These are phyloP conservation scores for Tachysurus fulvidraco DNA, from an alignment of 2,113 vertebrate species.

Conservation along the genomic window DNA sequence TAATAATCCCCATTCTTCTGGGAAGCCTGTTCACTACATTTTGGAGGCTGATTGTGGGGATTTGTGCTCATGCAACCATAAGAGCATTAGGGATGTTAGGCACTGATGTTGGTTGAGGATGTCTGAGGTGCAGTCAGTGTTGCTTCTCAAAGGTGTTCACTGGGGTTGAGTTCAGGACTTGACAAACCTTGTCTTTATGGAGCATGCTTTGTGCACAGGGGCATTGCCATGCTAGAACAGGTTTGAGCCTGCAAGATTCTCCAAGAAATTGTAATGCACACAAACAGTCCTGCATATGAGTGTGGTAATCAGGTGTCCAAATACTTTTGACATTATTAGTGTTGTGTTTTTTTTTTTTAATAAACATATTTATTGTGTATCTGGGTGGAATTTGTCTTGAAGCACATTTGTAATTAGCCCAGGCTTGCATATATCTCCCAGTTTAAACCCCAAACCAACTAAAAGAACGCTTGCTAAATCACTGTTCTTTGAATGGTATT, in stretches of 20 bases:
- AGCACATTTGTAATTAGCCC: neutral
- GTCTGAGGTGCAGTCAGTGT: neutral
- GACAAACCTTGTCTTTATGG: neutral
- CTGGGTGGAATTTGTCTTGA: neutral
- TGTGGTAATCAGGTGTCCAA: neutral
- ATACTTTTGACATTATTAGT: neutral
- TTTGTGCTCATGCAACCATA: neutral
- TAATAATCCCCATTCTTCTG: neutral
- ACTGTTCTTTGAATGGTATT: neutral
- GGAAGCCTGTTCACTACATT: neutral
- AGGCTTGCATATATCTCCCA: neutral
- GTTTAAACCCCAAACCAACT: neutral
- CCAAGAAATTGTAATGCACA: neutral
- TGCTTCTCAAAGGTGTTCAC: neutral
- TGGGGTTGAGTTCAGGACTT: neutral
- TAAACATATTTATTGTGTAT: neutral
- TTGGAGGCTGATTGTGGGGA: neutral
- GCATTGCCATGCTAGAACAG: neutral
- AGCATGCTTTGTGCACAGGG: neutral
- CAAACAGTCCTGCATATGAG: neutral
- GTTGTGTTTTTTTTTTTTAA: too few relatives aligned
- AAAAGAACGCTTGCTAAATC: neutral
- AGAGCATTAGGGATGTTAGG: neutral
- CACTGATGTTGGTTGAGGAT: neutral
- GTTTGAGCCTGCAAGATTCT: neutral